These are phyloP conservation scores for Hydrocynus forskahlii DNA, from an alignment of 2,797 vertebrate species.

Conservation along the genomic window DNA sequence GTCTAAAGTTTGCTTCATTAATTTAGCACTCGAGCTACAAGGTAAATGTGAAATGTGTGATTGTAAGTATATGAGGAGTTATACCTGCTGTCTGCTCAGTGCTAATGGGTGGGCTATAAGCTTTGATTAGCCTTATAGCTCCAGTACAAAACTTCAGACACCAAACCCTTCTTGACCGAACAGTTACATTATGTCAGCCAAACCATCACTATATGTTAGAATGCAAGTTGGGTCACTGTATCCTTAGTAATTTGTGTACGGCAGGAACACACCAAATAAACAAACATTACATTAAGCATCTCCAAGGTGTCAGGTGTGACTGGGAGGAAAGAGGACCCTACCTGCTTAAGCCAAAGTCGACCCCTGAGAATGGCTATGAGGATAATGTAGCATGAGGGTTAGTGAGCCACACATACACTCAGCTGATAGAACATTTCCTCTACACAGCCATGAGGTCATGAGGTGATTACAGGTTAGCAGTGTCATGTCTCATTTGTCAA, in stretches of 20 bases:
- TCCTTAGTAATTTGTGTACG: conserved; percentile 13
- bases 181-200: too few relatives aligned
- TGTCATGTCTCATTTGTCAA: neutral
- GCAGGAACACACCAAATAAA: neutral
- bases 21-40: neutral
- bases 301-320: conserved; percentile 6
- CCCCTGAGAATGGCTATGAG: neutral
- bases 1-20: neutral
- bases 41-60: neutral
- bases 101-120: neutral
- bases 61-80: neutral
- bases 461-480: conserved; percentile 11
- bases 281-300: neutral
- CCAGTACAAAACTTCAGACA: neutral
- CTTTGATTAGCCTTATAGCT: neutral
- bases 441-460: neutral
- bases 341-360: neutral
- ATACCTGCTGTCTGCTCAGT: neutral
- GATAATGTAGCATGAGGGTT: conserved; percentile 11
- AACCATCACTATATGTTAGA: neutral
- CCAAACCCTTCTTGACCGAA: too few relatives aligned
- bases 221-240: neutral
- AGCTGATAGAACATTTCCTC: conserved; percentile 10
- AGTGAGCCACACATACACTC: neutral
- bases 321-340: neutral